phyloP scores from a whole-genome alignment of 2,888 invertebrate genomes.

The Mamestra brassicae region DNA sequence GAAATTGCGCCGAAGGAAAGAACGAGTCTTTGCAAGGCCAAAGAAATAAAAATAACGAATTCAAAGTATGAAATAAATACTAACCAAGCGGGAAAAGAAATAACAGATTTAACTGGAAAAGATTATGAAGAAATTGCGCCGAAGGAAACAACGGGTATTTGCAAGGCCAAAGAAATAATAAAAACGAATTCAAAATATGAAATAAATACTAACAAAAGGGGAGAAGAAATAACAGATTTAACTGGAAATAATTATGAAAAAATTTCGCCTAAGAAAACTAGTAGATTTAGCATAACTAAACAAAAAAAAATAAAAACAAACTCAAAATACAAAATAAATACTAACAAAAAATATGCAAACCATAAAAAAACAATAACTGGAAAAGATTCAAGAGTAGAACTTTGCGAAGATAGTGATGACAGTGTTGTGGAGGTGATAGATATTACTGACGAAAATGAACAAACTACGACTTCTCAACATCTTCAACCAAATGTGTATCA shows the following conservation, averaged over 20 bases:
- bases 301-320: neutral
- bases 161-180: neutral
- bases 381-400: neutral
- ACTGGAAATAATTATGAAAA: neutral
- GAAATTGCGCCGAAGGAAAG: neutral
- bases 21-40: neutral
- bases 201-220: neutral
- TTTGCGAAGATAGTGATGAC: slow-evolving; percentile 6
- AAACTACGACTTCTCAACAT: neutral
- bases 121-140: neutral
- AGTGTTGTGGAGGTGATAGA: slow-evolving; percentile 13
- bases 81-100: neutral
- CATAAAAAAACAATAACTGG: neutral
- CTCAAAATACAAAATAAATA: neutral
- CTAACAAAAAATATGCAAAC: neutral
- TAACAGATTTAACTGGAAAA: neutral
- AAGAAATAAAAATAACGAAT: neutral
- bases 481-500: neutral
- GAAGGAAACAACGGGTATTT: neutral
- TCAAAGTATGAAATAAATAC: neutral
- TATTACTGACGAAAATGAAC: neutral
- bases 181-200: neutral
- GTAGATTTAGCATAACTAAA: neutral
- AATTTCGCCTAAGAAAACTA: neutral
- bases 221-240: no score